Conservation (phyloP, 2,113 vertebrate species). For the Anseranas semipalmata region DNA sequence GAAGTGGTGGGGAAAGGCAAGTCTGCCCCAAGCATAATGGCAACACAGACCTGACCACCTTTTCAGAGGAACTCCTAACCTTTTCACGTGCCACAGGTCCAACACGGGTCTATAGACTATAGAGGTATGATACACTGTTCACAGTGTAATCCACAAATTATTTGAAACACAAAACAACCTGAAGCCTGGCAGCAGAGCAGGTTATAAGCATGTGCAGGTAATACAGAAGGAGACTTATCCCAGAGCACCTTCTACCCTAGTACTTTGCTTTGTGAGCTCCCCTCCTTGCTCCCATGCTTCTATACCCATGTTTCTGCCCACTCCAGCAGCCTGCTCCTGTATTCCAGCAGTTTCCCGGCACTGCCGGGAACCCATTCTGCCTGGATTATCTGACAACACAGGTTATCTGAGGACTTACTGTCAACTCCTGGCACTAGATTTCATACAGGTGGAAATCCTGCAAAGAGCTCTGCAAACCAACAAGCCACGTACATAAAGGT, state of each 20-base stretch:
- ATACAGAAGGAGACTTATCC: neutral
- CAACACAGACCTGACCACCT: neutral
- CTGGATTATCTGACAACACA: neutral
- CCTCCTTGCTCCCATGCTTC: neutral
- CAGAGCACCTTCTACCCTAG: neutral
- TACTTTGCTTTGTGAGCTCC: neutral
- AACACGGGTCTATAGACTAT: neutral
- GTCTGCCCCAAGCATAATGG: neutral
- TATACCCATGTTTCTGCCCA: neutral
- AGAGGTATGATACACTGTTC: neutral
- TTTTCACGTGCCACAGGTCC: neutral
- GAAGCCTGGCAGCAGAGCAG: neutral
- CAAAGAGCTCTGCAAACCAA: constrained; percentile 5
- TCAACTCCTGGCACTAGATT: neutral
- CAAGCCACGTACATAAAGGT: neutral
- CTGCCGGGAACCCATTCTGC: neutral
- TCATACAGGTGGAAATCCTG: neutral
- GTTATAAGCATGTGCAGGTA: neutral
- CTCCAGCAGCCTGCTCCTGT: neutral
- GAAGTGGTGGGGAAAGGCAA: neutral
- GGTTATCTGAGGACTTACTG: constrained; percentile 1
- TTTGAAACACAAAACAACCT: neutral
- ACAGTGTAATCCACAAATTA: neutral
- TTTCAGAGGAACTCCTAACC: neutral
- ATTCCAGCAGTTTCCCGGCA: neutral